Conservation (phyloP, 2,888 invertebrate genomes). For the Mesoligia furuncula region DNA sequence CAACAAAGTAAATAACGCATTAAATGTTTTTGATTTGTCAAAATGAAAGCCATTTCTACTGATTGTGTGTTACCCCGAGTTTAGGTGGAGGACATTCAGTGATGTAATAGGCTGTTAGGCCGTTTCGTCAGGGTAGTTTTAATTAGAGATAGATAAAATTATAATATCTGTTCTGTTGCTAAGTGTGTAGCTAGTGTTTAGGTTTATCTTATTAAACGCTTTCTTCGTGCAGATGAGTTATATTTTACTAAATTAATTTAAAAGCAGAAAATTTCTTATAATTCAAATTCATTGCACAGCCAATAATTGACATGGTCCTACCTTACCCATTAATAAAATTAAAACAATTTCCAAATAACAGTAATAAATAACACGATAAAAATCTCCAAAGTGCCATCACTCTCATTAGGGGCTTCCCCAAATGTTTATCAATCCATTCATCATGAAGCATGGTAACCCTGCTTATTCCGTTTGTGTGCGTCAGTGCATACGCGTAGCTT, state of each 20-base stretch:
- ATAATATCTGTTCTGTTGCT: not conserved
- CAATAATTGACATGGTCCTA: not conserved
- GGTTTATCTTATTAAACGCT: not conserved
- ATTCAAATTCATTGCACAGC: not conserved
- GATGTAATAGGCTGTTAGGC: not conserved
- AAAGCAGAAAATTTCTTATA: not conserved
- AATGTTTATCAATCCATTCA: conserved; percentile 46
- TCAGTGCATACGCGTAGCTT: conserved; percentile 67
- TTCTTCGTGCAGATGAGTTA: not conserved
- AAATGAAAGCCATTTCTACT: not conserved
- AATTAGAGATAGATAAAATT: not conserved
- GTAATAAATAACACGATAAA: conserved; percentile 27
- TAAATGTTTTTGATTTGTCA: not conserved
- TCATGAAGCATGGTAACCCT: conserved; percentile 70
- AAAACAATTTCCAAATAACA: conserved; percentile 16
- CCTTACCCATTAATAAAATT: not conserved
- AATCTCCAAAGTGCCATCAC: conserved; percentile 35
- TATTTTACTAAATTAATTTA: not conserved
- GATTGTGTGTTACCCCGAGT: not conserved
- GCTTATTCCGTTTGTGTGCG: conserved; percentile 70
- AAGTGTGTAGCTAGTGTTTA: not conserved
- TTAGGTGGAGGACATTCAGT: not conserved
- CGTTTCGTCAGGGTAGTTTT: not conserved
- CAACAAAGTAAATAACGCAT: not conserved
- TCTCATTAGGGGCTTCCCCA: conserved; percentile 39